Evolutionary conservation across 2,113 vertebrate genomes (phyloP), one percentile per base, ranked within the genome.

Genomic region (Apteryx mantelli): DNA sequence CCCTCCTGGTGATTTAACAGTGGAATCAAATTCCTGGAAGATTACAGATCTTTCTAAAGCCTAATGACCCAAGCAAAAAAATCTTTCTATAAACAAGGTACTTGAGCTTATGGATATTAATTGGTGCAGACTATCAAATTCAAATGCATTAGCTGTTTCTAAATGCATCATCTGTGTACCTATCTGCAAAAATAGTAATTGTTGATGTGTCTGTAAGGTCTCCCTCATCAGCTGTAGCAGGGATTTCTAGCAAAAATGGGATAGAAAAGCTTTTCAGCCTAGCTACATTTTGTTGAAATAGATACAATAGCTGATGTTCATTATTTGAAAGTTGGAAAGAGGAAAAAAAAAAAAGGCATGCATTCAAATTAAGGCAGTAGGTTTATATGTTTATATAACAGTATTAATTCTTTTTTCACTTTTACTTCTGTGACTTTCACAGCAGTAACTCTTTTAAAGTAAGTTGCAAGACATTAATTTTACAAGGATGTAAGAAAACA

Each of bases 71-170:
- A 86, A 53, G 42, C 32, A 91, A 86, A 96, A 56, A 92, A 65
- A 79, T 70, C 86, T 65, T 91, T 91, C 61, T 81, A 91, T 92
- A 97, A 97, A 96, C 84, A 96, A 97, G 95, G 52, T 25, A 93
- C 66, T 95, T 96, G 85, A 93, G 82, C 82, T 96, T 28, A 44
- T 93, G 80, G 91, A 91, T 95, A 92, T 97, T 97, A 97, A 97
- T 95, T 97, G 96, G 50, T 7, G 26, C 9, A 86, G 20, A 85
- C 73, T 89, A 93, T 95, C 80, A 97, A 94, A 89, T 68, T 86
- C 87, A 95, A 85, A 79, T 79, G 93, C 68, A 82, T 82, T 93
- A 71, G 80, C 36, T 91, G n/a, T 50, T 87, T 87, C 52, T 85
- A 80, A 97, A 96, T 86, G 86, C 24, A 89, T 77, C 89, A 86